Conservation (phyloP, 2,797 vertebrate genomes). For the Chiroxiphia lanceolata region DNA sequence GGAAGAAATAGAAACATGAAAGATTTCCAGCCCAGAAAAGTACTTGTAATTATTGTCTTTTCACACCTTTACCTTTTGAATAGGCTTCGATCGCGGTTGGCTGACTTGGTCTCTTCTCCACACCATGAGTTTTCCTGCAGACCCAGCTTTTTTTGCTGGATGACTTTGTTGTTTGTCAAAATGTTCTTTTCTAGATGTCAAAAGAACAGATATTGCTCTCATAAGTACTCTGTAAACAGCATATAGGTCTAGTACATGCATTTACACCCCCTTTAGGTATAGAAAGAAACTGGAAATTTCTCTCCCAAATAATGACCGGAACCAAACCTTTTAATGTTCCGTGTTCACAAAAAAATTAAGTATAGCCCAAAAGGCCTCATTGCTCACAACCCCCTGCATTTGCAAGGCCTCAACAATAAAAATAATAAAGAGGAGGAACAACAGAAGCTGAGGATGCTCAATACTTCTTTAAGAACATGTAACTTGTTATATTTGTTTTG, state of each 20-base stretch:
- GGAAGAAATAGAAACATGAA: background rate
- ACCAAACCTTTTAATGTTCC: background rate
- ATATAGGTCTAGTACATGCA: background rate
- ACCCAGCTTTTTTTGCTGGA: constrained; percentile 31
- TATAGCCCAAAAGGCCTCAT: background rate
- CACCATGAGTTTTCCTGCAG: constrained; percentile 14
- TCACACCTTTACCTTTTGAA: constrained; percentile 64
- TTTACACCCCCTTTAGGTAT: background rate
- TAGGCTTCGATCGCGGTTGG: background rate
- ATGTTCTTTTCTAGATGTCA: constrained; percentile 69
- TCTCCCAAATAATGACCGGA: background rate
- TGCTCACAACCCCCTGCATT: background rate
- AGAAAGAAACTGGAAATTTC: background rate
- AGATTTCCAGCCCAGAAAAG: background rate
- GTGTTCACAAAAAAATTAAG: background rate
- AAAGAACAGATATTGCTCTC: constrained; percentile 30
- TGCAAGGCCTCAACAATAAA: background rate
- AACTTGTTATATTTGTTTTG: background rate
- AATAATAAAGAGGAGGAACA: background rate
- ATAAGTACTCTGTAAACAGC: background rate
- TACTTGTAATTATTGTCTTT: background rate
- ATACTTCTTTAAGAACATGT: background rate
- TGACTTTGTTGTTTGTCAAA: constrained; percentile 19
- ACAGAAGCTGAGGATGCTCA: background rate
- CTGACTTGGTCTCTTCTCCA: constrained; percentile 22